Conservation (phyloP, 2,888 invertebrate genomes). For the Leucophora obtusa region DNA sequence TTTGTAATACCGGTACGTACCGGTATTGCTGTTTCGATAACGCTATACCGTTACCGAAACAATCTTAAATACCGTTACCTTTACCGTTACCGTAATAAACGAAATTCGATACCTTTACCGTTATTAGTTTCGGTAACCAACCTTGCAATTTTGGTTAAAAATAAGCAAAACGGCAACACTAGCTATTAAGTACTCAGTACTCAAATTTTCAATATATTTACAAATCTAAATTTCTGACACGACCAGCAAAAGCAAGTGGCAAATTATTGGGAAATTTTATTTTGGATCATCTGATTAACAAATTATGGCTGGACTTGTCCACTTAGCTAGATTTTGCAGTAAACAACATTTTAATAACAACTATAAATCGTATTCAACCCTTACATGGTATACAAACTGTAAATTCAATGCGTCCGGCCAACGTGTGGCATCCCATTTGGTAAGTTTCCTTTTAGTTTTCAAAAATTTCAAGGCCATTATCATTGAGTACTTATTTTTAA, state of each 20-base stretch:
- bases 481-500: slow-evolving; percentile 19
- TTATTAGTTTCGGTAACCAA: no score
- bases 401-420: slow-evolving; percentile 62
- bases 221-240: no score
- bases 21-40: no score
- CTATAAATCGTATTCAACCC: slow-evolving; percentile 41
- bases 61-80: no score
- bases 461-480: slow-evolving; percentile 45
- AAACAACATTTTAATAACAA: slow-evolving; percentile 65
- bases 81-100: no score
- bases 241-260: not conserved
- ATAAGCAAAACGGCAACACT: no score
- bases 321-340: slow-evolving; percentile 73
- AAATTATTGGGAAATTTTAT: not conserved
- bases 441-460: slow-evolving; percentile 58
- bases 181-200: no score
- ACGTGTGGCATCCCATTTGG: slow-evolving; percentile 62
- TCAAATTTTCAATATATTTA: no score
- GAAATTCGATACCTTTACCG: no score
- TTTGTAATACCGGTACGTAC: no score
- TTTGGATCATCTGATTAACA: slow-evolving; percentile 17
- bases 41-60: no score
- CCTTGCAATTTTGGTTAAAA: no score
- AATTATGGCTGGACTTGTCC: slow-evolving; percentile 75
- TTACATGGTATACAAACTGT: slow-evolving; percentile 35